phyloP scores from a whole-genome alignment of 2,113 vertebrate species.

The Eretmochelys imbricata region DNA sequence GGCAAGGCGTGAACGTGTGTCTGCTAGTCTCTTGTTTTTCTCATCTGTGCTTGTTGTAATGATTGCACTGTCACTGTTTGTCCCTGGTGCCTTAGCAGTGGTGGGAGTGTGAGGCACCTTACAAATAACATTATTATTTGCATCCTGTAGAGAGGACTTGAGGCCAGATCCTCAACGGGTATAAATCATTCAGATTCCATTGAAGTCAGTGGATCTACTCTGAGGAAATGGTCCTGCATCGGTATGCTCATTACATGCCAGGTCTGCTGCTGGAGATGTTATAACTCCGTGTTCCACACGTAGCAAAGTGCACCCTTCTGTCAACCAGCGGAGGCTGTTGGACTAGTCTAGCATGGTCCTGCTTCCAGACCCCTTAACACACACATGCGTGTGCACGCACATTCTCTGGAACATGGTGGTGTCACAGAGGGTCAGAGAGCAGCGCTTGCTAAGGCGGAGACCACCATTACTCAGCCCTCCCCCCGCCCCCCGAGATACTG shows the following conservation, averaged over 20 bases:
- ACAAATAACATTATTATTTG: neutral
- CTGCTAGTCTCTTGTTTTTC: too few species aligned
- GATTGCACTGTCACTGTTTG: too few species aligned
- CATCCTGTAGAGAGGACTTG: neutral
- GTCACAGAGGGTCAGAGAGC: neutral
- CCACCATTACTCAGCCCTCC: neutral
- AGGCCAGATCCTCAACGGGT: neutral
- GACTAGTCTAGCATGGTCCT: too few species aligned
- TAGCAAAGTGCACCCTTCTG: neutral
- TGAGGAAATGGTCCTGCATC: neutral
- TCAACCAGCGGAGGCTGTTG: too few species aligned
- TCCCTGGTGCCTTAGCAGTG: too few species aligned
- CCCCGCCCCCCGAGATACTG: neutral
- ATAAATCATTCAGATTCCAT: neutral
- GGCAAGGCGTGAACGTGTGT: too few species aligned
- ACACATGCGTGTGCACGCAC: too few species aligned
- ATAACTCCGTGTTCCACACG: too few species aligned
- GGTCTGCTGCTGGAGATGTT: neutral
- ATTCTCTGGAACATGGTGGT: neutral
- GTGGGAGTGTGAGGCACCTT: neutral
- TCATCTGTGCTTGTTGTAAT: too few species aligned
- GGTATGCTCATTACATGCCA: neutral
- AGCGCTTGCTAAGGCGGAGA: accelerated
- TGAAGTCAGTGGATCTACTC: neutral
- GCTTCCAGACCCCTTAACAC: too few species aligned